Base-by-base conservation (phyloP, 2,797 vertebrate genomes). In the Eospalax fontanierii region DNA sequence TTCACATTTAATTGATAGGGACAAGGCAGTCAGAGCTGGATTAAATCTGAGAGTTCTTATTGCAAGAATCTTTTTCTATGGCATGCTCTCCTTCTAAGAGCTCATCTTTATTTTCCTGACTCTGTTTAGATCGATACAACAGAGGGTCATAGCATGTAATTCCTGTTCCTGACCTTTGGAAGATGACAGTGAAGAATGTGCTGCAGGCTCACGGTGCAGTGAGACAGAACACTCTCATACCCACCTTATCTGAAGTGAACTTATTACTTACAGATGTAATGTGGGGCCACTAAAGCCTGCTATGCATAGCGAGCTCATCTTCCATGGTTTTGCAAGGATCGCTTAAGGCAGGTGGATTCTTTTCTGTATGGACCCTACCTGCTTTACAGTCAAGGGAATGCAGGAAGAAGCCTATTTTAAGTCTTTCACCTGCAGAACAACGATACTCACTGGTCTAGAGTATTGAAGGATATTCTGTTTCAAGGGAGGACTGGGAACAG, bases 61-160 rank as follows among this genome's bases (percentile, higher is more conserved):
- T 82, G 50, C 24, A 73, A 87, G 40, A 74, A 86, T 95, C 38
- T 30, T 91, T 87, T n/a, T 84, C n/a, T 19, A 28, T 10, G 73
- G 11, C 16, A 70, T 89, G 80, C 50, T n/a, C n/a, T n/a, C n/a
- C 63, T 84, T 81, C 40, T 87, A 82, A 70, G n/a, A 85, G 22
- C 26, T 93, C 90, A 66, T 50, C 33, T 68, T 46, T 85, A 50
- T 85, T 89, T 92, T 89, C 70, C 63, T 66, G 15, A 12, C 63
- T 87, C 22, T 74, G 22, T 50, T 94, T 92, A 88, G 38, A 81
- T 63, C 22, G 1, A 38, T 8, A 75, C 40, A 89, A 4, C 26
- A 71, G 38, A 61, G 54, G 26, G 54, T 92, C 66, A 87, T 28
- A 61, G 19, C 33, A 59, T 76, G 33, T 83, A 83, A 83, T 78